Conservation (phyloP, 2,888 invertebrate species). For the Camptogramma bilineatum region DNA sequence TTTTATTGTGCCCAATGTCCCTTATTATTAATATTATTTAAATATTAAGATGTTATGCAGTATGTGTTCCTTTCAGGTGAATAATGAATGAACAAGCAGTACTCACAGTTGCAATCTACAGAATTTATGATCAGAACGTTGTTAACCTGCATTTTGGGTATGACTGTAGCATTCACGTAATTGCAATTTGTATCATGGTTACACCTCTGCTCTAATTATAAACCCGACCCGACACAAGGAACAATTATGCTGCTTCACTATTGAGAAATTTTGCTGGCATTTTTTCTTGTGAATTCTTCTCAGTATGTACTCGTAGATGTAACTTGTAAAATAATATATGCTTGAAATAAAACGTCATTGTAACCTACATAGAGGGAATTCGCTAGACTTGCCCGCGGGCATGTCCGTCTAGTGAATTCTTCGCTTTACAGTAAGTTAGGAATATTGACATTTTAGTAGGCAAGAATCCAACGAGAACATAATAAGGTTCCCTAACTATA, state of each 20-base stretch:
- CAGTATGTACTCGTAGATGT: neutral
- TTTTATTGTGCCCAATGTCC: neutral
- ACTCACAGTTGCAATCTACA: slow-evolving; percentile 13
- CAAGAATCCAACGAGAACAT: neutral
- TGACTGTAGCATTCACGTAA: slow-evolving; percentile 33
- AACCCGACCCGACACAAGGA: slow-evolving; percentile 15
- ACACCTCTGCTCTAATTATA: slow-evolving; percentile 30
- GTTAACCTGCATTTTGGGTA: slow-evolving; percentile 27
- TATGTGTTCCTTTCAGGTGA: neutral
- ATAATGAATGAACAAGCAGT: neutral
- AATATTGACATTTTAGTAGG: neutral
- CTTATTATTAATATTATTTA: neutral
- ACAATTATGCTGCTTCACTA: slow-evolving; percentile 31
- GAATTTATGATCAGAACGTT: slow-evolving; percentile 31
- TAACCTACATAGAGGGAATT: too few species aligned
- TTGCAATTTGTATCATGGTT: slow-evolving; percentile 34
- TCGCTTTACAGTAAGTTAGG: neutral
- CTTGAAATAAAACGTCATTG: too few species aligned
- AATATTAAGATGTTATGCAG: neutral
- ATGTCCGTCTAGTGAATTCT: too few species aligned
- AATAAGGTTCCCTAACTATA: neutral
- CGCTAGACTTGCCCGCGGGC: too few species aligned
- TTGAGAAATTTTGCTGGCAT: slow-evolving; percentile 22
- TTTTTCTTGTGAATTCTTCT: slow-evolving; percentile 2
- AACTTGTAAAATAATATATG: too few species aligned